phyloP scores from a whole-genome alignment of 1,140 invertebrate genomes.

The Apis mellifera region Amel_HAv3.1 CM009937.2:8977001-8977500 shows the following conservation, averaged over 20 bases:
- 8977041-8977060: constrained; percentile 19
- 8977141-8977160: constrained; percentile 36
- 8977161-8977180: constrained; percentile 32
- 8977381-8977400: constrained; percentile 6
- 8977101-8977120: constrained; percentile 25
- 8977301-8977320: not conserved
- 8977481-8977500: constrained; percentile 18
- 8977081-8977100: not conserved
- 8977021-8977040: constrained; percentile 13
- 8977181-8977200: constrained; percentile 6
- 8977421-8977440: constrained; percentile 47
- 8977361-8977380: constrained; percentile 14
- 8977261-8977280: not conserved
- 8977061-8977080: not conserved
- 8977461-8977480: constrained; percentile 50
- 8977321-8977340: not conserved
- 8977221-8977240: not conserved
- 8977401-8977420: constrained; percentile 16
- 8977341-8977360: constrained; percentile 8
- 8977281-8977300: too few relatives aligned
- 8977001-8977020: constrained; percentile 13
- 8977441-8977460: constrained; percentile 48
- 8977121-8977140: constrained; percentile 57
- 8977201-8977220: not conserved
- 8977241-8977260: constrained; percentile 8